Evolutionary conservation across 2,888 invertebrate species (phyloP), one percentile per base, ranked within the genome.

Genomic region (Zaprionus obscuricornis): DNA sequence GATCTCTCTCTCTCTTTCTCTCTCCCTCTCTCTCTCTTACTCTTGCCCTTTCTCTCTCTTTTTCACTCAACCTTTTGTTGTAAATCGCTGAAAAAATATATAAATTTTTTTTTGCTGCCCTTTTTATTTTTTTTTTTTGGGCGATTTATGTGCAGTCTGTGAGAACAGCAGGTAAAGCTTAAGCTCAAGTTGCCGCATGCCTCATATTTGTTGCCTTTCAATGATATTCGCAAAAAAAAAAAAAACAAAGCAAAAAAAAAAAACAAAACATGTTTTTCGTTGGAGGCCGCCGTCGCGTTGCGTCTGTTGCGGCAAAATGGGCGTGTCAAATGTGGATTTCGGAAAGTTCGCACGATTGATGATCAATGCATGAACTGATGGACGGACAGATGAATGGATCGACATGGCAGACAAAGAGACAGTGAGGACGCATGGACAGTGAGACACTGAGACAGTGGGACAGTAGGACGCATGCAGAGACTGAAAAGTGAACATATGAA

Each of bases 311-410:
- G 16, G 37, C 67, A 71, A 84, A n/a, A 72, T 82, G 77, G 85
- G 78, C 85, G 78, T 60, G 45, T 56, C 74, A 51, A 51, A n/a
- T n/a, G n/a, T 69, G 55, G 50, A 37, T 45, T 66, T 75, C 51
- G 70, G 73, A 82, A 82, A 81, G 85, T 85, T 84, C 82, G 82
- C 85, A 81, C 85, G 78, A 82, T 77, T 81, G 78, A 85, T 85
- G 81, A 85, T 81, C 81, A 13, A 34, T 13, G 13, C 16, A 69
- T 68, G 68, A 64, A 66, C 52, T 54, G 67, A 43, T 43, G 16
- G 55, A 65, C 7, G 18, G 31, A 45, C 45, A 3, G 27, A 47
- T 3, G 26, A 42, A 40, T 17, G 8, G 45, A 37, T 49, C 26
- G 47, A 42, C 20, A n/a, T n/a, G n/a, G n/a, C n/a, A n/a, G n/a